Evolutionary conservation across 2,797 vertebrate genomes (phyloP).

Genomic region (Galago senegalensis): DNA sequence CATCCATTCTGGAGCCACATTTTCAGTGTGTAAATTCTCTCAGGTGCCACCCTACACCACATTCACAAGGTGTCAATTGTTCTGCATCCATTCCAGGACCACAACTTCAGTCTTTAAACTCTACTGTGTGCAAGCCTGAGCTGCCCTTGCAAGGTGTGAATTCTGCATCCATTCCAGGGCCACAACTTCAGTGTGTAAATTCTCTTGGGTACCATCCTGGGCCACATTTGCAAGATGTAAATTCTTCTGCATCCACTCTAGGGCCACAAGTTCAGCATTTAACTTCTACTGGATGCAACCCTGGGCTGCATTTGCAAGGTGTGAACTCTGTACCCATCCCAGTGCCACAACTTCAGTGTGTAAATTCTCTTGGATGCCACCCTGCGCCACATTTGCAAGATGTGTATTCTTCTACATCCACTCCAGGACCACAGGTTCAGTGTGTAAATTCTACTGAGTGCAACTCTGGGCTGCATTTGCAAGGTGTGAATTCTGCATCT

Average conservation of each 20-base stretch:
- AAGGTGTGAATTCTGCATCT: neutral
- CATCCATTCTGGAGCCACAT: neutral
- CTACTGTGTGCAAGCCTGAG: neutral
- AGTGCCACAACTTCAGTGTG: neutral
- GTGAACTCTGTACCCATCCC: neutral
- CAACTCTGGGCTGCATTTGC: neutral
- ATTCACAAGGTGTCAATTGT: neutral
- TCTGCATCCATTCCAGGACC: neutral
- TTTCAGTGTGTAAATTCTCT: slow-evolving; percentile 24
- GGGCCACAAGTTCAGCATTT: neutral
- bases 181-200: neutral
- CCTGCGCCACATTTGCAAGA: neutral
- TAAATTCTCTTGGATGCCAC: neutral
- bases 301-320: neutral
- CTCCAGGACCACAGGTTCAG: neutral
- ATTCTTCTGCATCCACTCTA: neutral
- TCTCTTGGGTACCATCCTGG: neutral
- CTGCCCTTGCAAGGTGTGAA: neutral
- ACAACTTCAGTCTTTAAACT: neutral
- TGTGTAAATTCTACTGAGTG: neutral
- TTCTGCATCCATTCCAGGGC: neutral
- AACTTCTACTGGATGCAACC: neutral
- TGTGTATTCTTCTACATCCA: neutral
- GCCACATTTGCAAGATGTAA: neutral
- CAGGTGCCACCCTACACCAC: neutral